These are phyloP conservation scores for Prochilodus magdalenae DNA, from an alignment of 2,113 vertebrate species.

Conservation along the genomic window DNA sequence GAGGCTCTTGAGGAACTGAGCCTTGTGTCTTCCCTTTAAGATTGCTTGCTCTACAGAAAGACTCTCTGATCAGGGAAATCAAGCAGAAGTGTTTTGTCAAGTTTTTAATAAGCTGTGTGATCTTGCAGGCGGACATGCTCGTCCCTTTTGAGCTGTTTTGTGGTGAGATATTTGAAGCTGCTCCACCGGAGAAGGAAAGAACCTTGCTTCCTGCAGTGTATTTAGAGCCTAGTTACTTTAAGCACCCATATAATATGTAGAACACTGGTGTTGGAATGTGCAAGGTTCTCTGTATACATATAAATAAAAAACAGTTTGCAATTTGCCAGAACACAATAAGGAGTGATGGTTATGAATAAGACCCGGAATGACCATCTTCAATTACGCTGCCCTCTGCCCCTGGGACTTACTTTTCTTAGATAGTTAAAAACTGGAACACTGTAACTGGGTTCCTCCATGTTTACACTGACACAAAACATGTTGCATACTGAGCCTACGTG, in stretches of 20 bases:
- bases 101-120: slow-evolving; percentile 17
- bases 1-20: slow-evolving; percentile 23
- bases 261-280: not conserved
- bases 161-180: not conserved
- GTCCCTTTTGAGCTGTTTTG: not conserved
- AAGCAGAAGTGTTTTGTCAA: not conserved
- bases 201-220: not conserved
- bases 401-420: too few species aligned
- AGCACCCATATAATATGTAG: too few species aligned
- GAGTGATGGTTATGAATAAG: too few species aligned
- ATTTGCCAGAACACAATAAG: too few species aligned
- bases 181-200: not conserved
- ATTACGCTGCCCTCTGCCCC: too few species aligned
- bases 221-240: not conserved
- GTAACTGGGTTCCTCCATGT: too few species aligned
- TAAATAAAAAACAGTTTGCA: too few species aligned
- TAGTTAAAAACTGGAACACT: too few species aligned
- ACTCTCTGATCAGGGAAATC: slow-evolving; percentile 28
- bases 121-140: not conserved
- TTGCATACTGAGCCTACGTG: too few species aligned
- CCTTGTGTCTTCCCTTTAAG: slow-evolving; percentile 23
- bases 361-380: too few species aligned
- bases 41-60: slow-evolving; percentile 7
- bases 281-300: not conserved
- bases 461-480: too few species aligned